Percentiles rank a stretch among this genome's conserved stretches.
Evolutionary conservation across 1,140 invertebrate genomes (phyloP).

Genomic region (Olivierus martensii): DNA sequence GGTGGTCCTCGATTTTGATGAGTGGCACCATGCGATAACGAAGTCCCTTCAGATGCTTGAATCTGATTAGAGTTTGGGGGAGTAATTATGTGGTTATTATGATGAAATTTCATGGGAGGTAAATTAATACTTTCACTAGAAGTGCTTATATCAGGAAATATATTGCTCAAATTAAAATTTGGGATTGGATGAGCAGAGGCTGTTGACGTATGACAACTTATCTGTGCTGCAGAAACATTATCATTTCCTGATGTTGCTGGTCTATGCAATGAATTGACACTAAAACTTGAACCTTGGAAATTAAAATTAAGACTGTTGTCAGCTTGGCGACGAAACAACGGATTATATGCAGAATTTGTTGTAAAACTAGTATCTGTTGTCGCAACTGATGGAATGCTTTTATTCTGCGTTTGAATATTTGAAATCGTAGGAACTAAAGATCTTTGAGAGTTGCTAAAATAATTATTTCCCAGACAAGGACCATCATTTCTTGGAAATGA

Average conservation of each 20-base stretch:
- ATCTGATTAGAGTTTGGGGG: conserved; percentile 9
- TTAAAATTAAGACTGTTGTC: conserved; percentile 32
- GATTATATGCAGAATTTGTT: conserved; percentile 24
- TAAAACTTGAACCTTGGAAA: conserved; percentile 29
- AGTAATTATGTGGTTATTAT: conserved; percentile 25
- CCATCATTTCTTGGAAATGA: too few species aligned
- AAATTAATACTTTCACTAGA: conserved; percentile 26
- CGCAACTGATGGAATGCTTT: too few species aligned
- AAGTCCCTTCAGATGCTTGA: not conserved
- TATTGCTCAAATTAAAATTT: conserved; percentile 31
- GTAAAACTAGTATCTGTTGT: too few species aligned
- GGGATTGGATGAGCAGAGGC: conserved; percentile 28
- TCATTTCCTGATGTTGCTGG: conserved; percentile 15
- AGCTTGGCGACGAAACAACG: conserved; percentile 27
- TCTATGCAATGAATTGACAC: conserved; percentile 29
- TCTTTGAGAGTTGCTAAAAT: too few species aligned
- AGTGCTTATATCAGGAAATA: conserved; percentile 29
- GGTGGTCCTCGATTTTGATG: conserved; percentile 5
- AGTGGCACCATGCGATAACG: conserved; percentile 5
- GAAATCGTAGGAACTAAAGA: too few species aligned
- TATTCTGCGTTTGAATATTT: too few species aligned
- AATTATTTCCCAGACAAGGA: too few species aligned
- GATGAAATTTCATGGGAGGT: conserved; percentile 32
- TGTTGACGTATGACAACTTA: conserved; percentile 25
- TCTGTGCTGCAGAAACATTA: conserved; percentile 17